Percentiles rank a stretch among this genome's conserved stretches.
These are phyloP conservation scores for Melanotaenia trifasciata DNA, from an alignment of 2,797 vertebrate species.

Conservation along the genomic window DNA sequence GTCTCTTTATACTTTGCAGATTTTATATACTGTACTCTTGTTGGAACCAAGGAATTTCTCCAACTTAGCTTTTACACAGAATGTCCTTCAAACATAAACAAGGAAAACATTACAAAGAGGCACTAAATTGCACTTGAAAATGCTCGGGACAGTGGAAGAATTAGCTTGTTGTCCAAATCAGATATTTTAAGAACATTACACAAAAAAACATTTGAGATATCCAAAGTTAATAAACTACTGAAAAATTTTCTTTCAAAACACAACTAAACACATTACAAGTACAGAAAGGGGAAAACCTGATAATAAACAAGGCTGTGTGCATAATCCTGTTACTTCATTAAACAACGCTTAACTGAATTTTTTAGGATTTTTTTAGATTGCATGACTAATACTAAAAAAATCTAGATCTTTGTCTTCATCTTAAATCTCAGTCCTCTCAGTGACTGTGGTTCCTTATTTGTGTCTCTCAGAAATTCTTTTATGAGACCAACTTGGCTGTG, in stretches of 20 bases:
- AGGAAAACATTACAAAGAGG: slow-evolving; percentile 22
- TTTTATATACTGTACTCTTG: slow-evolving; percentile 26
- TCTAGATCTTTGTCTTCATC: slow-evolving; percentile 54
- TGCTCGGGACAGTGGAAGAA: slow-evolving; percentile 22
- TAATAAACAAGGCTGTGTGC: slow-evolving; percentile 48
- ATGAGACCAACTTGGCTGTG: slow-evolving; percentile 33
- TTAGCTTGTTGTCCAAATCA: slow-evolving; percentile 31
- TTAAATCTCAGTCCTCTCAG: slow-evolving; percentile 33
- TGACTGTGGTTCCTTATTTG: slow-evolving; percentile 34
- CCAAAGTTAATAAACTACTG: slow-evolving; percentile 54
- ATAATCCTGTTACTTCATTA: slow-evolving; percentile 61
- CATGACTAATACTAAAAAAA: slow-evolving; percentile 46
- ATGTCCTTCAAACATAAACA: slow-evolving; percentile 52
- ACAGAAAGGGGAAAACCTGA: slow-evolving; percentile 40
- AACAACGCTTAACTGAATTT: slow-evolving; percentile 64
- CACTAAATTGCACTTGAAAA: slow-evolving; percentile 65
- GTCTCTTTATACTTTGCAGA: slow-evolving; percentile 7
- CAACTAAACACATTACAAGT: slow-evolving; percentile 45
- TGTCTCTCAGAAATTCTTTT: slow-evolving; percentile 26
- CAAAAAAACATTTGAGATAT: slow-evolving; percentile 23
- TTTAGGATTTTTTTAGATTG: slow-evolving; percentile 49
- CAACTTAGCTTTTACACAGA: slow-evolving; percentile 35
- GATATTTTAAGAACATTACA: slow-evolving; percentile 39
- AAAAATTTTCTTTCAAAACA: slow-evolving; percentile 50
- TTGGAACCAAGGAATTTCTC: slow-evolving; percentile 38